Evolutionary conservation across 2,888 invertebrate species (phyloP), one percentile per base, ranked within the genome.

Genomic region (Agriopis leucophaearia): DNA sequence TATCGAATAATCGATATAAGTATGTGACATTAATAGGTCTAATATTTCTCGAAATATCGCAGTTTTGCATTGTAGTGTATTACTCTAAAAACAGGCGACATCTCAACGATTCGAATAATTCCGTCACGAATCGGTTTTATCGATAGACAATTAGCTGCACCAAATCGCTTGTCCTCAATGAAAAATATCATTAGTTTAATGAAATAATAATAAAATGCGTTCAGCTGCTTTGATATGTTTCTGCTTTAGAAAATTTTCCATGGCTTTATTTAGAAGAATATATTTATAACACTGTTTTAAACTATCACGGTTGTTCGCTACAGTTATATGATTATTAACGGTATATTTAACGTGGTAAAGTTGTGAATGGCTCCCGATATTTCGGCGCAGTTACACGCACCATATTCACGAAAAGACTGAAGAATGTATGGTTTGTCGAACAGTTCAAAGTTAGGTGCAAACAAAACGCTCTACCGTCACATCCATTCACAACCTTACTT

Each of bases 91-190:
- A 44, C 18, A 72, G 63, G 79, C 76, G 74, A 71, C 64, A 74
- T 77, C 74, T 75, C 71, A 79, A 77, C 69, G 69, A 74, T 73
- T 66, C 61, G 63, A 59, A 47, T 69, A 64, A 76, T 77, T 71
- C 71, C 71, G 68, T 72, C 73, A 74, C 78, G 69, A 80, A 81
- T 77, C 69, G 72, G 38, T 66, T 70, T 74, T 64, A 73, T 77
- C 70, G 67, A 73, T 73, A 74, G 66, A 72, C 66, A 68, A 77
- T 79, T 75, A 78, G 73, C 57, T 69, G 68, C 59, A 68, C 69
- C 58, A 58, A 70, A 72, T 70, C 67, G 68, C 64, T 72, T 74
- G 74, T 67, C 74, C 74, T 72, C 75, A 82, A 79, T 78, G 74
- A 76, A 68, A 70, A 59, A 51, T 51, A 56, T 74, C 59, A 76